Percentiles rank a stretch among this genome's conserved stretches.
Conservation (phyloP, 1,140 invertebrate genomes). For the Drosophila sproati region DNA sequence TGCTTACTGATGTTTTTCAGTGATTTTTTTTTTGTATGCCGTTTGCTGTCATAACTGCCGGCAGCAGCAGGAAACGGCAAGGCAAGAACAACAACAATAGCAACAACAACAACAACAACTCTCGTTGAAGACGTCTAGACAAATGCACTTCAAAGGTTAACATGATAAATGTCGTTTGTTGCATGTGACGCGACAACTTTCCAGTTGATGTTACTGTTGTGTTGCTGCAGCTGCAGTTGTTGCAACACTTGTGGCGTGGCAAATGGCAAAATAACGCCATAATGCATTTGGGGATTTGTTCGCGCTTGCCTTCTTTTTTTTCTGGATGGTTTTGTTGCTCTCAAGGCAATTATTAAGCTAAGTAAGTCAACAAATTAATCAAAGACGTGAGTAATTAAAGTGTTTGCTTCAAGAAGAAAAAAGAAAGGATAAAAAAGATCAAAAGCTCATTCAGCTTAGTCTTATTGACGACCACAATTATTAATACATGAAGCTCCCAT, state of each 20-base stretch:
- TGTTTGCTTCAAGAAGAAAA: not conserved
- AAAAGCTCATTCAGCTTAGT: not conserved
- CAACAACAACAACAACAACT: constrained; percentile 42
- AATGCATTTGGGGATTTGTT: constrained; percentile 58
- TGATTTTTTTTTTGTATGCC: constrained; percentile 34
- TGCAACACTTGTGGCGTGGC: constrained; percentile 57
- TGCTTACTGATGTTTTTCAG: constrained; percentile 49
- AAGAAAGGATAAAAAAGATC: not conserved
- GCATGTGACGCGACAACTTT: constrained; percentile 77
- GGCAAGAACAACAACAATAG: constrained; percentile 33
- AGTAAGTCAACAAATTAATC: constrained; percentile 76
- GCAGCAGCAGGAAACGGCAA: constrained; percentile 42
- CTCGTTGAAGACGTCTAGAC: constrained; percentile 82
- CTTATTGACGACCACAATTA: not conserved
- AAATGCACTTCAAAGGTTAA: constrained; percentile 83
- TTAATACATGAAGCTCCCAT: constrained; percentile 15
- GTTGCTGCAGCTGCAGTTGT: constrained; percentile 53
- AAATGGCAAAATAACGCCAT: constrained; percentile 61
- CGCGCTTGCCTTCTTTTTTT: constrained; percentile 36
- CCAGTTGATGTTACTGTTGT: constrained; percentile 57
- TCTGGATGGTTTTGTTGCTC: constrained; percentile 13
- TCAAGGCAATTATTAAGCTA: constrained; percentile 66
- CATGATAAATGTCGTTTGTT: constrained; percentile 83
- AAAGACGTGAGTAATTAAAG: constrained; percentile 71
- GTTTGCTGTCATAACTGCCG: constrained; percentile 53